Conservation (phyloP, 2,113 vertebrate species). For the Mesocricetus auratus region DNA sequence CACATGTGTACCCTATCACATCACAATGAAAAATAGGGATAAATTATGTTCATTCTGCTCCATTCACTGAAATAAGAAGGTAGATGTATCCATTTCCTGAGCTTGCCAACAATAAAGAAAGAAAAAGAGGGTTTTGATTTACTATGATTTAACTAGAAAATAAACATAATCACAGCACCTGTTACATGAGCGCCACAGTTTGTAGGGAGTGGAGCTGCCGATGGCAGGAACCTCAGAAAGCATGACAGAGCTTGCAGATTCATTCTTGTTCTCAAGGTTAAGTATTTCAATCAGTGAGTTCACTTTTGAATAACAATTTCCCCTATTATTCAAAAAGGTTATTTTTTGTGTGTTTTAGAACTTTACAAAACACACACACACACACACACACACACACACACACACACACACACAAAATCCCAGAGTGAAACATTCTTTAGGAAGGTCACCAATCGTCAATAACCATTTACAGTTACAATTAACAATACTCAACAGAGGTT, state of each 20-base stretch:
- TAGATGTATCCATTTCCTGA: constrained; percentile 48
- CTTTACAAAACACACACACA: neutral
- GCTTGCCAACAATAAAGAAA: constrained; percentile 54
- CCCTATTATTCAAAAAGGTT: neutral
- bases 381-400: too few relatives aligned
- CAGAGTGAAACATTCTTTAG: neutral
- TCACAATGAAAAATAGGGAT: constrained; percentile 55
- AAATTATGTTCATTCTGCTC: constrained; percentile 66
- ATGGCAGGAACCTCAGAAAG: neutral
- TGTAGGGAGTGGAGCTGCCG: neutral
- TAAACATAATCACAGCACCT: constrained; percentile 73
- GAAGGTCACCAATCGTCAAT: neutral
- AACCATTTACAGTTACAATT: neutral
- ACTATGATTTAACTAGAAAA: constrained; percentile 63
- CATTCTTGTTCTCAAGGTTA: neutral
- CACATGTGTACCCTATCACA: constrained; percentile 13
- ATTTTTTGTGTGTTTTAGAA: neutral
- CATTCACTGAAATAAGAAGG: constrained; percentile 64
- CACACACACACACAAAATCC: too few relatives aligned
- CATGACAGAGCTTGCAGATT: neutral
- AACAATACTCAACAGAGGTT: neutral
- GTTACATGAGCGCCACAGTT: neutral
- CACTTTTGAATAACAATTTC: constrained; percentile 4
- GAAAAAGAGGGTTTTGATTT: constrained; percentile 50
- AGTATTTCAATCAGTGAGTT: neutral